Conservation (phyloP, 2,797 vertebrate species). For the Thalassophryne amazonica region DNA sequence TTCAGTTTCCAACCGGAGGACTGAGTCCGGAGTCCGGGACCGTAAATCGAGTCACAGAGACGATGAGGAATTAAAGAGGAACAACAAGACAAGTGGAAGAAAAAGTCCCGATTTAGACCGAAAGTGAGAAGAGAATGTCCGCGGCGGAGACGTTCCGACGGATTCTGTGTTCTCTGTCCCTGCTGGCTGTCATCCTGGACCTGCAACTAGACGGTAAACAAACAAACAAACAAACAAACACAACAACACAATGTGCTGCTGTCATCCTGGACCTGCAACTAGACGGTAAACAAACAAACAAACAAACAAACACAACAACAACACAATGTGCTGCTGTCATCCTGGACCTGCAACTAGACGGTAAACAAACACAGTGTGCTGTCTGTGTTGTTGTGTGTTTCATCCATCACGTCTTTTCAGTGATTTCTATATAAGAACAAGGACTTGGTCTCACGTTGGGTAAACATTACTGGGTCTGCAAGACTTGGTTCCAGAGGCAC, state of each 20-base stretch:
- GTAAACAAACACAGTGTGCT: conserved; percentile 61
- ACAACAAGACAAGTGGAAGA: conserved; percentile 51
- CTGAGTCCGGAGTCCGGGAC: conserved; percentile 59
- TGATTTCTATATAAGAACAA: too few relatives aligned
- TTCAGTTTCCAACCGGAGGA: conserved; percentile 69
- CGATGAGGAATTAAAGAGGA: neutral
- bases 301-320: neutral
- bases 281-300: conserved; percentile 67
- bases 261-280: conserved; percentile 85
- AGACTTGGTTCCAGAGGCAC: too few relatives aligned
- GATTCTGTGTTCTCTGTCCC: conserved; percentile 80
- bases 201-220: conserved; percentile 82
- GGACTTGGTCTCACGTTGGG: too few relatives aligned
- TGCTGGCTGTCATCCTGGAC: conserved; percentile 84
- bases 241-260: too few relatives aligned
- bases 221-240: neutral
- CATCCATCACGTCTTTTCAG: too few relatives aligned
- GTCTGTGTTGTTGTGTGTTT: too few relatives aligned
- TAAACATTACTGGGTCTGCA: too few relatives aligned
- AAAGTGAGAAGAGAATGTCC: conserved; percentile 2
- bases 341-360: conserved; percentile 84
- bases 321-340: too few relatives aligned
- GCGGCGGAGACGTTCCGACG: conserved; percentile 75
- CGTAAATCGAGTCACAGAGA: conserved; percentile 47
- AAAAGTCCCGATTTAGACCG: too few relatives aligned